Conservation (phyloP, 2,113 vertebrate species). For the Nyctereutes procyonoides region DNA sequence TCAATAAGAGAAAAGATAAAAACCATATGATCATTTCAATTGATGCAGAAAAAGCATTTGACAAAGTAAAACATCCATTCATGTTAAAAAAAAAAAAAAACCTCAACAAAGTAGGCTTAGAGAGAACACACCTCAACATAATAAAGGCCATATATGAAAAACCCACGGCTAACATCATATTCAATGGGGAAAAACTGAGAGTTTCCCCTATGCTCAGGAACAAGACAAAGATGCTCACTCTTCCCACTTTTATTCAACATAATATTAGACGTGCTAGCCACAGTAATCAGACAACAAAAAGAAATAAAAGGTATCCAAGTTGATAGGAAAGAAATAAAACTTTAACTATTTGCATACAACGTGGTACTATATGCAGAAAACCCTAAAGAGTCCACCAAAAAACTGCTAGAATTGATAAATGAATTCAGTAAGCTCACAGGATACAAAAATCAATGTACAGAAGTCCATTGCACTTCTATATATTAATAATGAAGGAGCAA, state of each 20-base stretch:
- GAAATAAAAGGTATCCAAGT: background rate
- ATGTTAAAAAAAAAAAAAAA: background rate
- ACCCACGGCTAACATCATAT: background rate
- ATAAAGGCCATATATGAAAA: background rate
- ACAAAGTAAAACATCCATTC: background rate
- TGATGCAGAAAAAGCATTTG: background rate
- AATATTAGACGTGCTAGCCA: background rate
- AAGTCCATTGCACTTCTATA: background rate
- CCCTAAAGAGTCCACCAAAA: background rate
- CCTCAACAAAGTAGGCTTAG: background rate
- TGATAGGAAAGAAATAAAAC: background rate
- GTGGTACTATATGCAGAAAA: background rate
- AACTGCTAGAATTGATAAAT: background rate
- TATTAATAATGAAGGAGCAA: background rate
- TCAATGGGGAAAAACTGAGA: background rate
- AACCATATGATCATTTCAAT: background rate
- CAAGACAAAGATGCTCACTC: background rate
- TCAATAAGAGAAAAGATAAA: background rate
- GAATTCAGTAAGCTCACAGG: background rate
- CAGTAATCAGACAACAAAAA: background rate
- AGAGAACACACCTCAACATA: background rate
- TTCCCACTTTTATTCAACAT: background rate
- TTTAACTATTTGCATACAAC: background rate
- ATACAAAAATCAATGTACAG: background rate
- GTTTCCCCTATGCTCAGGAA: background rate